These are phyloP conservation scores for Phymanthus crucifer DNA, from an alignment of 92 coral and sea anemone species.

Conservation along the genomic window DNA sequence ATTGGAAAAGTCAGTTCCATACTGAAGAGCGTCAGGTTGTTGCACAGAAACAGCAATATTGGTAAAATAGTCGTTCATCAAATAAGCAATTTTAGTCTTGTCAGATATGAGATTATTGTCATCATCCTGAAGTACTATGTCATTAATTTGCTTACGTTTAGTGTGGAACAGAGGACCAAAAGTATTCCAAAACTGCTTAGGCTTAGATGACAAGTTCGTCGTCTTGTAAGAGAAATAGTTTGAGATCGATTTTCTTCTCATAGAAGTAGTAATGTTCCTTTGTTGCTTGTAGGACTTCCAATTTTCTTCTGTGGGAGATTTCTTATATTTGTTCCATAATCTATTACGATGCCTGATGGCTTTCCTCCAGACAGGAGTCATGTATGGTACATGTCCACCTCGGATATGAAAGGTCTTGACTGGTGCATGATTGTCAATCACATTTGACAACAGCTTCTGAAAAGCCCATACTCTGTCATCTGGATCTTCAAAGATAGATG, in stretches of 20 bases:
- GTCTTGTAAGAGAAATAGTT: slow-evolving; percentile 27
- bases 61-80: not conserved
- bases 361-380: slow-evolving; percentile 44
- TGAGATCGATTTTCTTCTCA: slow-evolving; percentile 50
- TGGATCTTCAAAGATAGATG: slow-evolving; percentile 48
- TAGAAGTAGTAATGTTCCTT: slow-evolving; percentile 27
- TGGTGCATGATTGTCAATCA: slow-evolving; percentile 54
- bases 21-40: not conserved
- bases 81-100: not conserved
- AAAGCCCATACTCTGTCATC: slow-evolving; percentile 39
- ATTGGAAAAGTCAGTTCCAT: not conserved
- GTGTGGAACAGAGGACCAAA: not conserved
- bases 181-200: slow-evolving; percentile 27
- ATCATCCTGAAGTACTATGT: not conserved
- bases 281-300: slow-evolving; percentile 45
- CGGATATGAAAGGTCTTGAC: slow-evolving; percentile 41
- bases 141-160: not conserved
- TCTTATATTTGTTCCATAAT: slow-evolving; percentile 40
- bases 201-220: slow-evolving; percentile 13
- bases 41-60: not conserved
- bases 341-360: slow-evolving; percentile 50
- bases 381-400: slow-evolving; percentile 54
- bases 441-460: slow-evolving; percentile 28
- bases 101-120: not conserved
- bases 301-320: slow-evolving; percentile 7